Evolutionary conservation across 2,888 invertebrate genomes (phyloP), one percentile per base, ranked within the genome.

Genomic region (Habroteleia sp.): DNA sequence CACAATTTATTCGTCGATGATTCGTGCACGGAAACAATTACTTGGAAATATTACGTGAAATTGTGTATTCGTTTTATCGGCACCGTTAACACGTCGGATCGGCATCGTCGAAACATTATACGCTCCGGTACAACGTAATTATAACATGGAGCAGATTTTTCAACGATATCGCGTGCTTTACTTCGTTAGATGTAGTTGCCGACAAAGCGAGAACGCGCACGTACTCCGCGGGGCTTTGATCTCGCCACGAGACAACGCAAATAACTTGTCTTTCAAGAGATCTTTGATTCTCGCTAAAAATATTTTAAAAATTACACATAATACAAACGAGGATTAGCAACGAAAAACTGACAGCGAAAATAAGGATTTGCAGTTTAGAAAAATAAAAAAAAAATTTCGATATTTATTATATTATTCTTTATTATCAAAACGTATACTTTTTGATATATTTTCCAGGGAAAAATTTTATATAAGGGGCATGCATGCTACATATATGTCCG

Each of bases 71-170:
- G 8, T 20, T 27, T 39, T 39, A 39, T 37, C 27, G 29, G 14
- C 7, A 3, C 1, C 27, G 16, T 54, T 54, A 39, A 29, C 39
- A 27, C 13, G 8, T 8, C 54, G 10, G 4, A 16, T 23, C 4
- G 7, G n/a, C 35, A 44, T 46, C 25, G 37, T 39, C 37, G 58
- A 27, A 68, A 58, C 25, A 50, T 58, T 68, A 68, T 50, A 33
- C 5, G 16, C 29, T 6, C 5, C 29, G 11, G 10, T n/a, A 31
- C 11, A 56, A 48, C 8, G 39, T 68, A 46, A 68, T 68, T 68
- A 56, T 41, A 58, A 23, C 42, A 20, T 14, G 13, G 17, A 41
- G 33, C 10, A 44, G 48, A 65, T 73, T 73, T 63, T 73, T 73
- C 50, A 65, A 39, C 60, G 6, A 11, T 48, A 65, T 48, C 50